Base-by-base conservation (phyloP, 2,113 vertebrate species). In the Lagopus leucura region DNA sequence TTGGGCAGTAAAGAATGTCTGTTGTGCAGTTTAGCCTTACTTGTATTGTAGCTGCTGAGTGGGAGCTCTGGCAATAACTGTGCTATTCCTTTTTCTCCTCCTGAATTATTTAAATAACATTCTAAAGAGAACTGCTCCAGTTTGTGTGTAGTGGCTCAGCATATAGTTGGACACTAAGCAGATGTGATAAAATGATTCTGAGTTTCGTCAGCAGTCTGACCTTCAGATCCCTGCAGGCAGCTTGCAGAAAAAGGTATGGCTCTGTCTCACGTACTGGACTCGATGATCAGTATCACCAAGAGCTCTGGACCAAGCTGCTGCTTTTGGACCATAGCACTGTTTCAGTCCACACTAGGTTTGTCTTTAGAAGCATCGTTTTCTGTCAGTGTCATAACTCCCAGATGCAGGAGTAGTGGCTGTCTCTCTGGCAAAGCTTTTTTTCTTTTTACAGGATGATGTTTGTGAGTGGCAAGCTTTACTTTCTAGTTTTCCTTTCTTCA, bases 11-110 rank as follows among this genome's bases (percentile, higher is more conserved):
- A 93, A 80, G 40, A 71, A 52, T 88, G 87, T 79, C 74, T 66
- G 2, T 88, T 89, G 79, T 88, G 85, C 52, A 47, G 32, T 82
- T 94, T 82, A 89, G 64, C 38, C 22, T 83, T 50, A 34, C 55
- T 91, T 76, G 25, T 67, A 28, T 86, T 93, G 76, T 83, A 54
- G 47, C 47, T 83, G 64, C 32, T 86, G 72, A 86, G 79, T 75
- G 76, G 61, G 60, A 91, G 61, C 52, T 38, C 52, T 86, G 88
- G 60, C 79, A 77, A 30, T 65, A 93, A 55, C 65, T 80, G 40
- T 65, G 30, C 69, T 74, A 42, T 76, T 85, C 54, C 30, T 75
- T 43, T 90, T 89, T 72, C 21, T 87, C 24, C 55, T 85, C 64
- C 54, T 4, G 4, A 85, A 32, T 88, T 82, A 87, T 91, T 50